These are phyloP conservation scores for Hydroisotoma schaefferi DNA, from an alignment of 2,888 invertebrate genomes.

Conservation along the genomic window DNA sequence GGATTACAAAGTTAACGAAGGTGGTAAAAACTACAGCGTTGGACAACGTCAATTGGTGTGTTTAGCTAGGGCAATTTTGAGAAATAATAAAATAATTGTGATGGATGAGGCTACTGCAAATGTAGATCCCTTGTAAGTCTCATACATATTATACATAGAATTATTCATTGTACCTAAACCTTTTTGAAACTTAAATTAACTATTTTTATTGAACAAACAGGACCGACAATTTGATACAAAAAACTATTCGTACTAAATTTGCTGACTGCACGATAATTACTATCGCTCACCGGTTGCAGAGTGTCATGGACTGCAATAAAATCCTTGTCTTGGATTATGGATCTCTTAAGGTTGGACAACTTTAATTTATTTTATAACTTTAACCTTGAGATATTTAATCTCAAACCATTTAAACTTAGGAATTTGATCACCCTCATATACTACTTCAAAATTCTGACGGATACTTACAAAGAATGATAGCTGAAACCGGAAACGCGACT, in stretches of 20 bases:
- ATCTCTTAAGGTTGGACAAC: constrained; percentile 55
- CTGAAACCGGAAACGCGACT: constrained; percentile 67
- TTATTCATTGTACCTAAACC: neutral
- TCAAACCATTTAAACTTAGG: constrained; percentile 54
- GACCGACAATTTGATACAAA: constrained; percentile 81
- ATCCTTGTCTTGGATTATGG: constrained; percentile 84
- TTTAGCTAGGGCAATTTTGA: constrained; percentile 34
- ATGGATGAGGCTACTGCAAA: constrained; percentile 41
- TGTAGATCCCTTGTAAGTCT: constrained; percentile 21
- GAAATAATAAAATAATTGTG: constrained; percentile 30
- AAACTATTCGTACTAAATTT: constrained; percentile 74
- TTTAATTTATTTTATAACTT: neutral
- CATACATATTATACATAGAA: neutral
- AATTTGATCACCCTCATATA: constrained; percentile 72
- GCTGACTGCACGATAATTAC: constrained; percentile 79
- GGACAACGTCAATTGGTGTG: constrained; percentile 35
- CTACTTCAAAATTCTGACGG: constrained; percentile 62
- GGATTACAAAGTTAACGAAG: constrained; percentile 28
- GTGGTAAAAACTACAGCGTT: constrained; percentile 32
- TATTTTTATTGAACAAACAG: constrained; percentile 52
- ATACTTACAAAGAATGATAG: constrained; percentile 64
- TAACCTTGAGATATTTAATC: too few species aligned
- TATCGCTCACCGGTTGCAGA: constrained; percentile 85
- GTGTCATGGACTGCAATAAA: constrained; percentile 88
- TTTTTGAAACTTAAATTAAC: neutral